Base-by-base conservation (phyloP, 2,797 vertebrate genomes). In the Dendrocincla tyrannina region DNA sequence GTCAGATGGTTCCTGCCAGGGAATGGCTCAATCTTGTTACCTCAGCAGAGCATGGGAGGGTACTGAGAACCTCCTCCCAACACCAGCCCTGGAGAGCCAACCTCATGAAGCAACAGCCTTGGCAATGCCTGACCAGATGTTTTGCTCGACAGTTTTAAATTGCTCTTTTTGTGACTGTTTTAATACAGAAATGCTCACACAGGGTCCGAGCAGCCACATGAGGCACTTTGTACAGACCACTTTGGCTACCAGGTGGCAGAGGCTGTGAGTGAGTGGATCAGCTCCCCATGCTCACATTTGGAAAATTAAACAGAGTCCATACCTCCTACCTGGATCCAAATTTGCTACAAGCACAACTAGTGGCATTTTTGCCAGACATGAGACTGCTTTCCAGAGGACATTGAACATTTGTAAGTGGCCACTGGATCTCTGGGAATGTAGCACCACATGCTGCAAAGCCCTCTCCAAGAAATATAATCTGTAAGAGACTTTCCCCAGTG, bases 201-300 rank as follows among this genome's bases (percentile, higher is more conserved):
- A 35, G 60, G 23, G 13, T 39, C 53, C 1, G 2, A n/a, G 44
- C 2, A 24, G n/a, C 56, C 89, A 55, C 39, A 2, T 4, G 44
- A 41, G 49, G 49, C 41, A 20, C 32, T n/a, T 19, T 17, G 39
- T 42, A 50, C 52, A 23, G 53, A 62, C 8, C 8, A 2, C 19
- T 72, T 66, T 79, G 74, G 42, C 46, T 88, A 4, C 42, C 24
- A 23, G 30, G 58, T 35, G 49, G 30, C 76, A 72, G 49, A 17
- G 44, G 0, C 9, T 46, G 32, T 0, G 2, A 33, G 81, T 15
- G 28, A 22, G 12, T 4, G 28, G 58, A 8, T 30, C 84, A 22
- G 18, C 32, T 76, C 46, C 50, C 33, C n/a, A 1, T 5, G 8
- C 0, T 25, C 68, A 3, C 20, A 2, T 28, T 50, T 53, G 79